A percentile compares a stretch with the other conserved stretches of the same genome.
phyloP scores from a whole-genome alignment of 2,888 invertebrate genomes.

The Mesorhabditis belari region DNA sequence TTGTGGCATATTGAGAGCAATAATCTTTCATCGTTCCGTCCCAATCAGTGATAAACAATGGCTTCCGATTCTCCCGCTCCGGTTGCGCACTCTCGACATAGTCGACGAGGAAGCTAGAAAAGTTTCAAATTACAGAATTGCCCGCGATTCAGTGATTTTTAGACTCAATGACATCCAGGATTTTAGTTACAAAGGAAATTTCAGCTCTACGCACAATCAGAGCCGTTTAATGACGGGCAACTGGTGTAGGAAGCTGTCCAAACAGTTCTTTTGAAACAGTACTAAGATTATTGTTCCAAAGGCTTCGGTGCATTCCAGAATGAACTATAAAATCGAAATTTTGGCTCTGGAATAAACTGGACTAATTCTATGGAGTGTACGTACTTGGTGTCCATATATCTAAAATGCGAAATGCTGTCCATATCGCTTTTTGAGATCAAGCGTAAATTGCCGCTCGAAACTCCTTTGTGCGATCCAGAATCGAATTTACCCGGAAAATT shows the following conservation, averaged over 20 bases:
- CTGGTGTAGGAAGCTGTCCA: neutral
- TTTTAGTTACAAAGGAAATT: neutral
- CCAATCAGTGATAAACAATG: conserved; percentile 50
- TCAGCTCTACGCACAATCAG: no score
- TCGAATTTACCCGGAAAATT: neutral
- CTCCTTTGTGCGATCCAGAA: no score
- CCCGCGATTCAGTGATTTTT: neutral
- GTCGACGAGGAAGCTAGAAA: conserved; percentile 27
- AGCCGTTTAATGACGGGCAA: no score
- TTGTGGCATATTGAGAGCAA: conserved; percentile 51
- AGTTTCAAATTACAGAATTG: neutral
- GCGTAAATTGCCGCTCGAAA: no score
- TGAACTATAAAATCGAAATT: no score
- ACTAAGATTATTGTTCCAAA: neutral
- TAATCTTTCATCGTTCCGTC: conserved; percentile 54
- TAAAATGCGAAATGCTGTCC: no score
- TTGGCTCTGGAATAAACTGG: no score
- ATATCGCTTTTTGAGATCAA: no score
- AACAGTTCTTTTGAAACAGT: neutral
- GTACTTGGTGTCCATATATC: no score
- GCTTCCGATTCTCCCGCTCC: conserved; percentile 16
- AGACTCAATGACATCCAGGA: neutral
- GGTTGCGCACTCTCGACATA: conserved; percentile 15
- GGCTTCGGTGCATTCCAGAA: no score
- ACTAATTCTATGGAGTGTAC: no score